Evolutionary conservation across 2,797 vertebrate species (phyloP), one percentile per base, ranked within the genome.

Genomic region (Molossus alvarezi): DNA sequence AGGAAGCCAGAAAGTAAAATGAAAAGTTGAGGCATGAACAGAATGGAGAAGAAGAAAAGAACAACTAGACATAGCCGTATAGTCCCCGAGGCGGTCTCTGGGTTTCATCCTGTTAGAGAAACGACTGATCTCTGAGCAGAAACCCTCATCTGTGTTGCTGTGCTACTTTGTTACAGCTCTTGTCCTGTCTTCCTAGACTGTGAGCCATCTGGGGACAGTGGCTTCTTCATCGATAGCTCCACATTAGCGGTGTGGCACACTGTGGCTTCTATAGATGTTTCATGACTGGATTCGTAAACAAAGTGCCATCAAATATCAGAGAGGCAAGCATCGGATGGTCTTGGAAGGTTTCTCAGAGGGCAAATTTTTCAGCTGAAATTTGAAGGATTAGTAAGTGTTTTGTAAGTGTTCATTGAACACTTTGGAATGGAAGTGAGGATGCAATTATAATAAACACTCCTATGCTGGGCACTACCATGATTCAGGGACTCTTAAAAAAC

Each of bases 111-210:
- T 79, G 65, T 69, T 69, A 60, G 41, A 62, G 64, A 91, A 88
- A 75, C 64, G n/a, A 55, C 3, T 51, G 2, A 53, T n/a, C 9
- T 69, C 55, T 25, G 6, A 77, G 27, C 9, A 37, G 15, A 45
- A 73, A 27, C 21, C 8, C 25, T 23, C 27, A 25, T 72, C 4
- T 18, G 12, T 57, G 12, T 29, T 45, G 45, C 14, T 3, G 21
- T 3, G 4, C 1, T 45, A 6, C 27, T 9, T 27, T 29, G 21
- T 17, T 6, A 8, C 1, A 58, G 45, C 8, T 2, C 18, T 41
- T 53, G 25, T 29, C 10, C 2, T 18, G 9, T 65, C 33, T 65
- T 72, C 37, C 4, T 1, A 65, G n/a, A 53, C 33, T 13, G 33
- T 37, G 29, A 41, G 60, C 41, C 29, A 6, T 27, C 6, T 41